These are phyloP conservation scores for Oncorhynchus clarkii DNA, from an alignment of 2,113 vertebrate genomes.

Conservation along the genomic window DNA sequence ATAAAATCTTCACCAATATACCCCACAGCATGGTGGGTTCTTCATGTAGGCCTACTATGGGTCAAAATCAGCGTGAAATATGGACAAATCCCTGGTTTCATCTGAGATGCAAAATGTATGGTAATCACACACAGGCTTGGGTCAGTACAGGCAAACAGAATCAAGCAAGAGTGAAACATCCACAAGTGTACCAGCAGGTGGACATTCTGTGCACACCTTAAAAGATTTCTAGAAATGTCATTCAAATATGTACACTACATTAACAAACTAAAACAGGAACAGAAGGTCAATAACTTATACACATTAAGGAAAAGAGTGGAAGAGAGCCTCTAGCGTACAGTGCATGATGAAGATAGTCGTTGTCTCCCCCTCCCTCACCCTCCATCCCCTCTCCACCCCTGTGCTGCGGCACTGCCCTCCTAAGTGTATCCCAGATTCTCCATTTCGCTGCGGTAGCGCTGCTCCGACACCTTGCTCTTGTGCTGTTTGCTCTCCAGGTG, in stretches of 20 bases:
- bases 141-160: neutral
- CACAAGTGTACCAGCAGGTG: too few species aligned
- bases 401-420: conserved; percentile 1
- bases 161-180: neutral
- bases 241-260: too few species aligned
- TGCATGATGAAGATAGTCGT: neutral
- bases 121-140: neutral
- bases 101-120: neutral
- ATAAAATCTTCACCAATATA: too few species aligned
- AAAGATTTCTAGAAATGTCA: too few species aligned
- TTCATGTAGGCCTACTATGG: neutral
- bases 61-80: neutral
- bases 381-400: neutral
- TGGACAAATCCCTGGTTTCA: neutral
- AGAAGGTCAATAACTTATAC: neutral
- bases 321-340: neutral
- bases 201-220: too few species aligned
- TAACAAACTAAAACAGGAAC: too few species aligned
- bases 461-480: conserved; percentile 95
- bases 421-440: conserved; percentile 95
- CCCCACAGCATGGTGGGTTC: too few species aligned
- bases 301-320: neutral
- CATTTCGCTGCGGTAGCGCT: conserved; percentile 95
- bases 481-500: conserved; percentile 98
- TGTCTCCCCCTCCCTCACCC: neutral